These are phyloP conservation scores for Herpailurus yagouaroundi DNA, from an alignment of 2,113 vertebrate genomes.

Conservation along the genomic window DNA sequence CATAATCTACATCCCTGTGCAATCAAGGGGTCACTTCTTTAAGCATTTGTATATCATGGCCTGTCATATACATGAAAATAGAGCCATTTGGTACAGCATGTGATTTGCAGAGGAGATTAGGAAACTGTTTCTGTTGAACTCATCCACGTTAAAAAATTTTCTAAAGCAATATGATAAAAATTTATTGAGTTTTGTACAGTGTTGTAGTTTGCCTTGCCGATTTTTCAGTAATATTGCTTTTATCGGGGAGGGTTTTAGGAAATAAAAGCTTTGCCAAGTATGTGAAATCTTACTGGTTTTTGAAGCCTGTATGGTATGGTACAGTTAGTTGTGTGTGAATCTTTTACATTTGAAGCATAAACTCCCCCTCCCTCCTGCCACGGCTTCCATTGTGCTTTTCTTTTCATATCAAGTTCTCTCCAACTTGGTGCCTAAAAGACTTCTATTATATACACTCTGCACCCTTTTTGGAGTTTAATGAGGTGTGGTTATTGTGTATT, in stretches of 20 bases:
- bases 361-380: conserved; percentile 60
- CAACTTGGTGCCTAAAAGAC: conserved; percentile 24
- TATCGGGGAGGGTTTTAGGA: conserved; percentile 54
- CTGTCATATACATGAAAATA: neutral
- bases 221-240: conserved; percentile 69
- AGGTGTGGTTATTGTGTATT: conserved; percentile 45
- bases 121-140: conserved; percentile 49
- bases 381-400: conserved; percentile 40
- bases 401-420: conserved; percentile 43
- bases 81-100: conserved; percentile 36
- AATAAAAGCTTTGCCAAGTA: conserved; percentile 65
- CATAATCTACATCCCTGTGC: conserved; percentile 10
- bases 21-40: conserved; percentile 51
- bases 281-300: conserved; percentile 58
- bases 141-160: conserved; percentile 40
- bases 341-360: conserved; percentile 58
- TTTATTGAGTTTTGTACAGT: conserved; percentile 68
- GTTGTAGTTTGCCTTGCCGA: conserved; percentile 49
- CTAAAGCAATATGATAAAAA: conserved; percentile 50
- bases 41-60: conserved; percentile 4
- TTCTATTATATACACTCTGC: neutral
- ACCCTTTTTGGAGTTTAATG: neutral
- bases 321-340: conserved; percentile 59
- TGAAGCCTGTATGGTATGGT: conserved; percentile 57
- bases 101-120: conserved; percentile 34